phyloP scores from a whole-genome alignment of 2,113 vertebrate genomes.

The Carettochelys insculpta region DNA sequence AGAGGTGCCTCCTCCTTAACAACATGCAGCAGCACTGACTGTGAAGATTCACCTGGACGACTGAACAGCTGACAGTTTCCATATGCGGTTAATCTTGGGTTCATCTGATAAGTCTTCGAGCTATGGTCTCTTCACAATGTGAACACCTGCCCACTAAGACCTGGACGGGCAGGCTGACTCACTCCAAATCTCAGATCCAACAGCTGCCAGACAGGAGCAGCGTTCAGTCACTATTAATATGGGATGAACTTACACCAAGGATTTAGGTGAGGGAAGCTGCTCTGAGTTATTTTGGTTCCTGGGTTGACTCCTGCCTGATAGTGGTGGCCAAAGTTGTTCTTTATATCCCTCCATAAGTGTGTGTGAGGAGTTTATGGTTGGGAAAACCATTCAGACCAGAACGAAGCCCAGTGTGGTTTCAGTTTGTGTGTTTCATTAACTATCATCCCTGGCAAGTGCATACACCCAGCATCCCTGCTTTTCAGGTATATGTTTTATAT shows the following conservation, averaged over 20 bases:
- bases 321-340: background rate
- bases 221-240: rapidly evolving
- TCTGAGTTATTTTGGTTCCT: background rate
- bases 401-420: background rate
- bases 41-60: background rate
- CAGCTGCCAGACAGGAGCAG: rapidly evolving
- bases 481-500: background rate
- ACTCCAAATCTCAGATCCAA: background rate
- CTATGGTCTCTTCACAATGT: background rate
- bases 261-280: constrained; percentile 4
- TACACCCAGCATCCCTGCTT: rapidly evolving
- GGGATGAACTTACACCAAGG: background rate
- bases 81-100: background rate
- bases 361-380: background rate
- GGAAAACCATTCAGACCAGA: background rate
- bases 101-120: background rate
- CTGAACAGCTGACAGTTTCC: background rate
- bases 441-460: constrained; percentile 16
- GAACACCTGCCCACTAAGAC: background rate
- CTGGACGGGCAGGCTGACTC: background rate
- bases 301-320: background rate
- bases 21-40: background rate
- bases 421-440: background rate
- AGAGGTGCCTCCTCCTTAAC: background rate
- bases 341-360: background rate